Conservation (phyloP, 92 coral and sea anemone species). For the Montipora capitata region DNA sequence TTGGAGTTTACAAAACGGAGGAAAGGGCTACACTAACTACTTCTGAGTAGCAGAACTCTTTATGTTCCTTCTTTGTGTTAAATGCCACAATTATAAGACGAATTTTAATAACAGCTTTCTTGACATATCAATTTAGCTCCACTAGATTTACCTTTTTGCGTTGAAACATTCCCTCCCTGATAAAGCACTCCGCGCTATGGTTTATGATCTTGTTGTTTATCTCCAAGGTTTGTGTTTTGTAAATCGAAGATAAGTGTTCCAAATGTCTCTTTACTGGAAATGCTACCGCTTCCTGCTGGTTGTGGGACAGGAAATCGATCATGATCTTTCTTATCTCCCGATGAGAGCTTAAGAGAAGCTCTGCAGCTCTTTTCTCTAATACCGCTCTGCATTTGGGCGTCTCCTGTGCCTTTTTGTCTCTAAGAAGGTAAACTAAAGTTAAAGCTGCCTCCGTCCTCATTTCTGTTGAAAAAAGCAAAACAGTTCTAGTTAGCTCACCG, state of each 20-base stretch:
- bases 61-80: too few species aligned
- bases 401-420: background rate
- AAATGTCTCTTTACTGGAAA: background rate
- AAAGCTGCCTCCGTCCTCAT: conserved; percentile 13
- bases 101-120: too few species aligned
- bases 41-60: too few species aligned
- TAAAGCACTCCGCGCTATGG: background rate
- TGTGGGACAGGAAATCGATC: background rate
- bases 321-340: background rate
- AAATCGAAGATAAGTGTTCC: background rate
- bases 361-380: conserved; percentile 9
- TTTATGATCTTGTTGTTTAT: background rate
- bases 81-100: too few species aligned
- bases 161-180: conserved; percentile 34
- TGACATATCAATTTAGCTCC: background rate
- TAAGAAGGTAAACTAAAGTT: conserved; percentile 9
- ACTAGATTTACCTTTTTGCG: background rate
- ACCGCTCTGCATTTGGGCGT: conserved; percentile 25
- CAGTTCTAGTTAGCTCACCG: background rate
- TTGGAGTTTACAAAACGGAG: too few species aligned
- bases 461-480: background rate
- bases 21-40: too few species aligned
- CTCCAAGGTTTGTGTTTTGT: conserved; percentile 31
- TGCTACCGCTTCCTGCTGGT: background rate
- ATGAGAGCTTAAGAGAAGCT: conserved; percentile 21